Evolutionary conservation across 2,888 invertebrate genomes (phyloP), one percentile per base, ranked within the genome.

Genomic region (Oasisia sp.): DNA sequence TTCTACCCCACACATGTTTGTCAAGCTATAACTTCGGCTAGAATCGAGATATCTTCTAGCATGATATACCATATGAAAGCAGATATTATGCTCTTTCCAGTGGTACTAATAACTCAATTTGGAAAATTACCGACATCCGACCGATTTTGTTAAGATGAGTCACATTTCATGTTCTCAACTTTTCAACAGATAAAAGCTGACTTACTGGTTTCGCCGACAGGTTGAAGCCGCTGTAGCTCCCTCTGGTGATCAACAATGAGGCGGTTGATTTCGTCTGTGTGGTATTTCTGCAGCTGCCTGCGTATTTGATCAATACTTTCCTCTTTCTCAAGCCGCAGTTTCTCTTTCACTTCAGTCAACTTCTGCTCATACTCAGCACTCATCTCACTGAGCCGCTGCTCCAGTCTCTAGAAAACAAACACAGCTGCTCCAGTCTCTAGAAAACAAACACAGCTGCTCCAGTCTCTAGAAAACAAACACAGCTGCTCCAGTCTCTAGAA

Each of bases 241-340:
- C 94, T 94, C 92, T 95, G 94, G 92, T 95, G 94, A 92, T 94
- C 93, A 8, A 94, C 92, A 8, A 94, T 92, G 90, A 95, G 92
- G 14, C 93, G 93, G 92, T 95, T 94, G 11, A 94, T 94, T 92
- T 95, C 94, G 27, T 94, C 94, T 92, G 94, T 94, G 93, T 95
- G 94, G 90, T 94, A 92, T 90, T 94, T 93, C 92, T 95, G 94
- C 92, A 95, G 91, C 74, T 94, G 94, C 91, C 94, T 93, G 89
- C 92, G 32, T 0, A 58, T 44, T 74, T 93, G 90, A 12, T 92
- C 89, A 74, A 91, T 44, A 32, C 27, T 50, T 92, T 89, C 44
- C 14, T 50, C 11, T 19, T 58, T 91, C 32, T 92, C 92, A 14
- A 12, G 14, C 91, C 91, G 38, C 91, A 93, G 91, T 44, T n/a